Percentiles rank a stretch among this genome's conserved stretches.
These are phyloP conservation scores for Amphimallon solstitiale DNA, from an alignment of 2,888 invertebrate genomes.

Conservation along the genomic window DNA sequence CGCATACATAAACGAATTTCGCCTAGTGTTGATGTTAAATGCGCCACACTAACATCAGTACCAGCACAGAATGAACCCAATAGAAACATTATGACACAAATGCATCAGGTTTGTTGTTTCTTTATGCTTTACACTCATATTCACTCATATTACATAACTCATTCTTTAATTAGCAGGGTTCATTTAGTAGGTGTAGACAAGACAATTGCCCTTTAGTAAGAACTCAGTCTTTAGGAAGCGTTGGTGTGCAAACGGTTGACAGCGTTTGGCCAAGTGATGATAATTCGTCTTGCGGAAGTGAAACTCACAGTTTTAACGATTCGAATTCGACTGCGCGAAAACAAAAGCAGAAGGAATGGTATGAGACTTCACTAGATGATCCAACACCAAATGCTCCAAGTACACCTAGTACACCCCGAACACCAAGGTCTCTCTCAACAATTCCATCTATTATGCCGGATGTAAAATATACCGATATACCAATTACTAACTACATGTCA, in stretches of 20 bases:
- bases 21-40: conserved; percentile 58
- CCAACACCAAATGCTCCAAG: conserved; percentile 49
- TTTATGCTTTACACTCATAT: not conserved
- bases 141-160: not conserved
- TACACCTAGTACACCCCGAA: conserved; percentile 43
- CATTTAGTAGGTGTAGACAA: conserved; percentile 53
- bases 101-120: conserved; percentile 51
- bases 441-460: conserved; percentile 49
- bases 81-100: conserved; percentile 50
- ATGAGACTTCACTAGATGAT: conserved; percentile 62
- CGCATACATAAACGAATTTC: conserved; percentile 58
- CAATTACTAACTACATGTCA: conserved; percentile 44
- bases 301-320: conserved; percentile 58
- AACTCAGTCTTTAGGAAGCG: conserved; percentile 71
- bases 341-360: conserved; percentile 63
- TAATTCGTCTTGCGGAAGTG: conserved; percentile 62
- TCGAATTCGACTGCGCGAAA: conserved; percentile 53
- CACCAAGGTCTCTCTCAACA: conserved; percentile 52
- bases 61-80: conserved; percentile 54
- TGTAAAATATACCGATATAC: conserved; percentile 44
- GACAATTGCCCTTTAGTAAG: conserved; percentile 64
- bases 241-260: conserved; percentile 63
- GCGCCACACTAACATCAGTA: conserved; percentile 55
- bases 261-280: conserved; percentile 62
- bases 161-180: conserved; percentile 47